Base-by-base conservation (phyloP, 2,797 vertebrate genomes). In the Heterohyrax brucei region DNA sequence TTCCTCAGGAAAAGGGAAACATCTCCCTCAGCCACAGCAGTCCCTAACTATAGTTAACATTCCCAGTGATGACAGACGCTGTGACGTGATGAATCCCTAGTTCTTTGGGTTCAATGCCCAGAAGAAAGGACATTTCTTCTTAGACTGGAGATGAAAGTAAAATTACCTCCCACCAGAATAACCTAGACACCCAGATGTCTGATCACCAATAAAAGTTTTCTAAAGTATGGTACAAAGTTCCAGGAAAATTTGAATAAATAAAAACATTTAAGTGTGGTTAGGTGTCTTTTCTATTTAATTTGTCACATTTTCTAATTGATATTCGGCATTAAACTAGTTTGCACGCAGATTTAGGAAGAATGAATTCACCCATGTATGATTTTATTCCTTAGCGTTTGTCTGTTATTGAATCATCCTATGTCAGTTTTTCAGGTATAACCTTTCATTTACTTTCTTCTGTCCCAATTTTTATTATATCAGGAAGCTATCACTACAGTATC, bases 221-320 rank as follows among this genome's bases (percentile, higher is more conserved):
- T 61, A 88, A 93, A 56, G 83, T 72, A 81, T 14, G 28, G 50
- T 30, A 10, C 59, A 62, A 1, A 64, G 28, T 62, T 89, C 48
- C 89, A 78, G 59, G 62, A 81, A 85, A 94, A 81, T 44, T 4
- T 39, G 50, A 96, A 61, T 28, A 68, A 50, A 85, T 80, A 77
- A 87, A 81, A 89, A 62, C 44, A 53, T 73, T 24, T 5, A 13
- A 10, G 39, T 76, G 50, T 46, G 85, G 16, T 24, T 53, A 85
- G 19, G 70, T 76, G 66, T 14, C 59, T 77, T 61, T 76, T 53
- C 39, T 84, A 28, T 30, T n/a, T 79, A 61, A 50, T 1, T 26
- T 46, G 30, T 21, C 81, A 68, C 5, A 50, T 89, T 90, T 81
- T 33, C 64, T 12, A 72, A 13, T 80, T 33, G 72, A 21, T 83